Conservation (phyloP, 2,888 invertebrate species). For the Altica lythri region DNA sequence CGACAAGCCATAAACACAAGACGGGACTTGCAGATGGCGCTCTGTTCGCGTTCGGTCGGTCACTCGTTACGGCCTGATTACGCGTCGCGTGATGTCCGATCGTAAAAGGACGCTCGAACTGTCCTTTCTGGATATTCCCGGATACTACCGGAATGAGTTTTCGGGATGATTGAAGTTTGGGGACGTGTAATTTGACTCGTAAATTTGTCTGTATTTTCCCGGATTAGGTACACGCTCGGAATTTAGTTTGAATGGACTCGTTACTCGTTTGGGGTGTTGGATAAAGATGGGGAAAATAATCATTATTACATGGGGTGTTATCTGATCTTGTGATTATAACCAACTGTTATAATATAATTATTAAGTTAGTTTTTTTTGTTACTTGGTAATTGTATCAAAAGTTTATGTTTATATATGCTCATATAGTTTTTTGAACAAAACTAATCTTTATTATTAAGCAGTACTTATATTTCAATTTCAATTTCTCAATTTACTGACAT, state of each 20-base stretch:
- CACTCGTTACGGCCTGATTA: constrained; percentile 56
- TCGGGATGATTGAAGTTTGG: constrained; percentile 28
- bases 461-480: too few relatives aligned
- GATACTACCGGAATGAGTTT: constrained; percentile 26
- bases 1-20: constrained; percentile 58
- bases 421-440: too few relatives aligned
- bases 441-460: too few relatives aligned
- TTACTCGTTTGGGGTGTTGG: constrained; percentile 10
- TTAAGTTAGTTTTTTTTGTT: too few relatives aligned
- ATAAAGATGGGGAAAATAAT: constrained; percentile 21
- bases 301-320: constrained; percentile 10
- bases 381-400: too few relatives aligned
- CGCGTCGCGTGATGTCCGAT: constrained; percentile 41
- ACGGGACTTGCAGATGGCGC: constrained; percentile 56
- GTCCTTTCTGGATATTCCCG: constrained; percentile 27
- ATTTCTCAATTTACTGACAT: too few relatives aligned
- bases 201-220: constrained; percentile 26
- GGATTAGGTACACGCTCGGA: constrained; percentile 24
- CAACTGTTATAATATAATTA: too few relatives aligned
- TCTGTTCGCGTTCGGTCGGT: constrained; percentile 43
- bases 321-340: too few relatives aligned
- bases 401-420: too few relatives aligned
- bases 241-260: constrained; percentile 21
- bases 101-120: constrained; percentile 32
- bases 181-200: constrained; percentile 27